These are phyloP conservation scores for Scaptodrosophila latifasciaeformis DNA, from an alignment of 2,888 invertebrate species.

Conservation along the genomic window DNA sequence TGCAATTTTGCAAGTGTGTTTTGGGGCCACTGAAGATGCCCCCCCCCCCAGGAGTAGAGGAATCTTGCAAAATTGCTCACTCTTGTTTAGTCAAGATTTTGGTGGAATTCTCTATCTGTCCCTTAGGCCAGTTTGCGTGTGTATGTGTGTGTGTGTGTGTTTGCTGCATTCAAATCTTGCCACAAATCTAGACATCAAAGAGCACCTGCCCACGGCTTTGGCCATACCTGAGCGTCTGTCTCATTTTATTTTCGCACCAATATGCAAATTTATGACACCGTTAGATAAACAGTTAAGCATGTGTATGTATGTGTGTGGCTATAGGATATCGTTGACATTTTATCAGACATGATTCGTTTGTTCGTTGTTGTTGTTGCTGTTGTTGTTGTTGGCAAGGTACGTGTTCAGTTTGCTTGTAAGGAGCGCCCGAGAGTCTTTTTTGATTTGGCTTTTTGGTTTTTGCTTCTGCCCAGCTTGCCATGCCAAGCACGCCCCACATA, in stretches of 20 bases:
- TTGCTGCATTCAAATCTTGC: not conserved
- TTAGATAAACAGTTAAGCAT: slow-evolving; percentile 41
- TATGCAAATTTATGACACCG: slow-evolving; percentile 40
- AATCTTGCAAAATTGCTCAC: not conserved
- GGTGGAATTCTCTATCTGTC: slow-evolving; percentile 10
- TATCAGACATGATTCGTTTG: slow-evolving; percentile 16
- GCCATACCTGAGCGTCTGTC: slow-evolving; percentile 5
- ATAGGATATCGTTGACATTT: slow-evolving; percentile 44
- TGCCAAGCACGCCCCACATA: not conserved
- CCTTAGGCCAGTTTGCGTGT: not conserved
- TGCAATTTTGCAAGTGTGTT: too few species aligned
- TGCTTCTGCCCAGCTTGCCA: not conserved
- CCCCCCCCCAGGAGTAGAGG: too few species aligned
- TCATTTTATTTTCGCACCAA: slow-evolving; percentile 10
- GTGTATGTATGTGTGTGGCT: slow-evolving; percentile 5
- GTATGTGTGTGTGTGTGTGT: slow-evolving; percentile 30
- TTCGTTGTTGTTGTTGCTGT: slow-evolving; percentile 40
- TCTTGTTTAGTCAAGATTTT: too few species aligned
- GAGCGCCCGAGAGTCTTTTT: too few species aligned
- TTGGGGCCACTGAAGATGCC: too few species aligned
- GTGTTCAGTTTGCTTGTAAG: not conserved
- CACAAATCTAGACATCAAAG: too few species aligned
- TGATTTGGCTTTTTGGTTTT: slow-evolving; percentile 5
- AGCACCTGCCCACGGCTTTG: too few species aligned
- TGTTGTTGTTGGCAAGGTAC: slow-evolving; percentile 20